A percentile compares a stretch with the other conserved stretches of the same genome.
Conservation (phyloP, 2,888 invertebrate genomes). For the Pachydiplax longipennis region DNA sequence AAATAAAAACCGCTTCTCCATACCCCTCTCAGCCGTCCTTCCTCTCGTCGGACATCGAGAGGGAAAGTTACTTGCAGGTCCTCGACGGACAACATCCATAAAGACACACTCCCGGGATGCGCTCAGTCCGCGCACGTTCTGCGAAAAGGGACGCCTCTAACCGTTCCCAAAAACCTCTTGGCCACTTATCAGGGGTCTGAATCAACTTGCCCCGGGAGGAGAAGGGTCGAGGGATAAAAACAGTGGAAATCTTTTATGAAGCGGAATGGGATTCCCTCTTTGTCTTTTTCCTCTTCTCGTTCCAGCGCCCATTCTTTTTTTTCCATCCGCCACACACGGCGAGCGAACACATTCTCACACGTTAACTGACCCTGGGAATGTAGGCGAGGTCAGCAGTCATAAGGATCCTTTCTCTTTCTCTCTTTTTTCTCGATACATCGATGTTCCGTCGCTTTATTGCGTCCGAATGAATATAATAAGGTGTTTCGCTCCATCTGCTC, state of each 20-base stretch:
- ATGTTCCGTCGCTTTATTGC: not conserved
- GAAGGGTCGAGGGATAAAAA: not conserved
- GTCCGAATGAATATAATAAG: not conserved
- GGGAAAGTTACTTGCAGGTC: not conserved
- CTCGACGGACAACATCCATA: not conserved
- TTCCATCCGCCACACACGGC: not conserved
- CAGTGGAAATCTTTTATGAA: not conserved
- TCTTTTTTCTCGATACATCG: not conserved
- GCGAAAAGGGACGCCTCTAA: not conserved
- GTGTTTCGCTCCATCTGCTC: not conserved
- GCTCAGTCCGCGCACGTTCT: not conserved
- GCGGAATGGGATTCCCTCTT: not conserved
- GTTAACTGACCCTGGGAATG: not conserved
- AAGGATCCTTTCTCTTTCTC: not conserved
- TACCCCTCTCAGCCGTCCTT: not conserved
- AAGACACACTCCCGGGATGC: no score
- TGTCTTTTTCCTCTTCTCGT: not conserved
- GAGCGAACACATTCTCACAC: not conserved
- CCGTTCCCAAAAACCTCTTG: not conserved
- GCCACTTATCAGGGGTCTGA: not conserved
- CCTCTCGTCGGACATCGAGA: not conserved
- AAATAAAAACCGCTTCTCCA: no score
- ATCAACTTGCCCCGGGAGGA: not conserved
- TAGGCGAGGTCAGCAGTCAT: not conserved
- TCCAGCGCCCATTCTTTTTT: not conserved